Percentiles rank a stretch among this genome's conserved stretches.
Evolutionary conservation across 2,797 vertebrate genomes (phyloP).

Genomic region (Acrocephalus scirpaceus): DNA sequence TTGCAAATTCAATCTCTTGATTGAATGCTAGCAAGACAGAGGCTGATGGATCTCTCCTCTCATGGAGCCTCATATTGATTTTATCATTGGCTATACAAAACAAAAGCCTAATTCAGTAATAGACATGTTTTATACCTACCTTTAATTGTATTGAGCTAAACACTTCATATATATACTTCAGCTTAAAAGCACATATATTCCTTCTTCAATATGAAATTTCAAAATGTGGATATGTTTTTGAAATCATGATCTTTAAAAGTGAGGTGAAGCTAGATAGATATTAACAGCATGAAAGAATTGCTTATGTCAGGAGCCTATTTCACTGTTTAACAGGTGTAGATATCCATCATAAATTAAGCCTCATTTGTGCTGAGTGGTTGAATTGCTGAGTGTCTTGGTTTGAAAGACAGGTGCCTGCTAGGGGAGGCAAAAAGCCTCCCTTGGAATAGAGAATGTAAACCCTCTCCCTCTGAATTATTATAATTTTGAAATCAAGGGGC

Average conservation of each 20-base stretch:
- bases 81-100: slow-evolving; percentile 44
- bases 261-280: background rate
- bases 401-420: background rate
- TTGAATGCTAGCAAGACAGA: slow-evolving; percentile 9
- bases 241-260: background rate
- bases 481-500: background rate
- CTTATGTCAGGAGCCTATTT: background rate
- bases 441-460: background rate
- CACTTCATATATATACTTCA: background rate
- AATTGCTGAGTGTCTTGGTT: background rate
- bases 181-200: background rate
- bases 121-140: background rate
- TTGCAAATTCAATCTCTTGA: slow-evolving; percentile 28
- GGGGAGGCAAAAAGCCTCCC: background rate
- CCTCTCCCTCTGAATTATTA: background rate
- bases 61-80: slow-evolving; percentile 25
- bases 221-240: background rate
- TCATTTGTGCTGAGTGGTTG: slow-evolving; percentile 26
- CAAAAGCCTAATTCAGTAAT: slow-evolving; percentile 17
- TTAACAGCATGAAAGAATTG: background rate
- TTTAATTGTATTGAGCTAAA: background rate
- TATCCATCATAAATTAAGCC: slow-evolving; percentile 19
- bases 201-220: background rate
- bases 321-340: slow-evolving; percentile 41
- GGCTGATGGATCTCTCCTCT: background rate